A percentile compares a stretch with the other conserved stretches of the same genome.
Conservation (phyloP, 2,797 vertebrate genomes). For the Forpus xanthops region DNA sequence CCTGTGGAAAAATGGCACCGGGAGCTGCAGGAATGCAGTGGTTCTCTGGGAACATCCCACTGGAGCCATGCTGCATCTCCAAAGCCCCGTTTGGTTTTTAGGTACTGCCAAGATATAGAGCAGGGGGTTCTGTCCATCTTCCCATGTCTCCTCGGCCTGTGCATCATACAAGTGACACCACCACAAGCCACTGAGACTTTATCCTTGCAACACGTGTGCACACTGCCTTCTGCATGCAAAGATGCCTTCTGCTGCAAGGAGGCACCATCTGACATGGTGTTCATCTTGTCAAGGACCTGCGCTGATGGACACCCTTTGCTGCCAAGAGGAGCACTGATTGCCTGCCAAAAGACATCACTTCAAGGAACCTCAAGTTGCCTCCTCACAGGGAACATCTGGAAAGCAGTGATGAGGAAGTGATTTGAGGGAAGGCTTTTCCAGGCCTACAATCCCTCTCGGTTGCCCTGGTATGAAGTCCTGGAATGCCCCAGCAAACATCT, state of each 20-base stretch:
- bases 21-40: neutral
- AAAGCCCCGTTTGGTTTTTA: neutral
- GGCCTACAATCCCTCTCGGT: neutral
- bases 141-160: neutral
- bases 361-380: neutral
- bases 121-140: neutral
- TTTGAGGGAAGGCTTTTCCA: neutral
- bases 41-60: neutral
- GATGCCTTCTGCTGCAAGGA: neutral
- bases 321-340: neutral
- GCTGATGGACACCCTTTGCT: neutral
- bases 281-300: neutral
- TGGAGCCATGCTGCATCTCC: neutral
- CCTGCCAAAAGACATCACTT: neutral
- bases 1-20: accelerated
- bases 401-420: neutral
- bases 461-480: neutral
- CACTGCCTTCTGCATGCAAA: neutral
- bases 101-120: accelerated
- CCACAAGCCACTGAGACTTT: neutral
- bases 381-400: neutral
- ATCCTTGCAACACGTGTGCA: accelerated
- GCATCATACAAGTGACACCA: neutral
- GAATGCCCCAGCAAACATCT: neutral
- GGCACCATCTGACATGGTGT: accelerated